Percentiles rank a stretch among this genome's conserved stretches.
These are phyloP conservation scores for Morbakka virulenta DNA, from an alignment of 30 jellyfish, hydroid and myxozoan species.

Conservation along the genomic window DNA sequence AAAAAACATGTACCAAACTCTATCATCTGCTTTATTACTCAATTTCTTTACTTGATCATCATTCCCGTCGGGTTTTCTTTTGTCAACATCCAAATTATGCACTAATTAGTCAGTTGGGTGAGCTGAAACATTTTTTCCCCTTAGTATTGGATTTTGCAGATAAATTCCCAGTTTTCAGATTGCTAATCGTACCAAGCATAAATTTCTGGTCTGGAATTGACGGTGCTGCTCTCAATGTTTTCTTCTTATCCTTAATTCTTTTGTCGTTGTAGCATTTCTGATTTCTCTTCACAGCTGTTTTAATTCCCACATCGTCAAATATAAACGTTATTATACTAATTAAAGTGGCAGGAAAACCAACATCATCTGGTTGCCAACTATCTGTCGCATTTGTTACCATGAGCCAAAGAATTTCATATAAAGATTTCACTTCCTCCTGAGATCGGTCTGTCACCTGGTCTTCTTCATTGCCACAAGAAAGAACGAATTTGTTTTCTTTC, in stretches of 20 bases:
- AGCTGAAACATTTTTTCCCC: not conserved
- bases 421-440: no score
- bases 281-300: constrained; percentile 30
- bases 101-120: not conserved
- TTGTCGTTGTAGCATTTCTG: constrained; percentile 17
- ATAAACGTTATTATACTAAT: no score
- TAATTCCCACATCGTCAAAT: constrained; percentile 14
- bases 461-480: no score
- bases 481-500: no score
- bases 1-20: not conserved
- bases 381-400: no score
- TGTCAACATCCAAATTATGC: not conserved
- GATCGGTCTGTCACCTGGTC: no score
- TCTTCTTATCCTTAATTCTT: constrained; percentile 9
- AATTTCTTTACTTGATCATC: not conserved
- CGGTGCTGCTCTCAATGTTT: constrained; percentile 9
- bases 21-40: not conserved
- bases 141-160: not conserved
- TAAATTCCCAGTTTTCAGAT: not conserved
- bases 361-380: no score
- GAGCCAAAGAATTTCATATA: no score
- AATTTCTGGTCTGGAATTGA: constrained; percentile 9
- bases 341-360: no score
- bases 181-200: constrained; percentile 4
- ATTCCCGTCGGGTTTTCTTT: not conserved